Conservation (phyloP, 2,797 vertebrate genomes). For the Pygocentrus nattereri region DNA sequence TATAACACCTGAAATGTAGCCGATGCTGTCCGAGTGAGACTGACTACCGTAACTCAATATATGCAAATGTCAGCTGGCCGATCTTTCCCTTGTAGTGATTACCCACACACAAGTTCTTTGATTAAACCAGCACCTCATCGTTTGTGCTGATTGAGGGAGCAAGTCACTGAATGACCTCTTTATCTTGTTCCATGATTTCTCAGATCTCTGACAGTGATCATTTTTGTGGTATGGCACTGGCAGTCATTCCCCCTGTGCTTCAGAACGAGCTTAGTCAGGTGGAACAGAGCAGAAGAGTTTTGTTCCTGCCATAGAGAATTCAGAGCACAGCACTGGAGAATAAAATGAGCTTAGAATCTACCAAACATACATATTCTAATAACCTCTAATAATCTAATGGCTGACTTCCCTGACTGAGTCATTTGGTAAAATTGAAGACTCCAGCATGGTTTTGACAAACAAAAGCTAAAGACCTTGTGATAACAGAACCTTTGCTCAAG, state of each 20-base stretch:
- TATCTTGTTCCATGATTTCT: constrained; percentile 58
- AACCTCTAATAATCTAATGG: background rate
- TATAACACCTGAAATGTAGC: background rate
- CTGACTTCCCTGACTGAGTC: background rate
- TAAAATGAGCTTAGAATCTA: constrained; percentile 10
- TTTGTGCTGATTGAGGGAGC: constrained; percentile 73
- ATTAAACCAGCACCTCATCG: constrained; percentile 68
- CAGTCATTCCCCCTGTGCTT: constrained; percentile 47
- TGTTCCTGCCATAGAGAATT: constrained; percentile 9
- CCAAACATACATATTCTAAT: constrained; percentile 1
- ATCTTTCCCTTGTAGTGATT: constrained; percentile 74
- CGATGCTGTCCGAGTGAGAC: constrained; percentile 40
- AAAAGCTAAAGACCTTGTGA: background rate
- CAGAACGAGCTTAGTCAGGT: constrained; percentile 47
- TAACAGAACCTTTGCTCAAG: background rate
- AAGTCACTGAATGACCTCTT: constrained; percentile 62
- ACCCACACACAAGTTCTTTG: constrained; percentile 75
- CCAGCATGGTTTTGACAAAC: background rate
- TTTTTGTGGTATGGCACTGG: constrained; percentile 30
- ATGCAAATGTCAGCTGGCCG: constrained; percentile 73
- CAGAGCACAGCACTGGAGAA: background rate
- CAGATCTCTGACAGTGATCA: constrained; percentile 59
- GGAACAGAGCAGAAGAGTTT: constrained; percentile 13
- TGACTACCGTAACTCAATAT: constrained; percentile 77
- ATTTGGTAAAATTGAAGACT: background rate